These are phyloP conservation scores for Lonchura striata DNA, from an alignment of 2,113 vertebrate species.

Conservation along the genomic window DNA sequence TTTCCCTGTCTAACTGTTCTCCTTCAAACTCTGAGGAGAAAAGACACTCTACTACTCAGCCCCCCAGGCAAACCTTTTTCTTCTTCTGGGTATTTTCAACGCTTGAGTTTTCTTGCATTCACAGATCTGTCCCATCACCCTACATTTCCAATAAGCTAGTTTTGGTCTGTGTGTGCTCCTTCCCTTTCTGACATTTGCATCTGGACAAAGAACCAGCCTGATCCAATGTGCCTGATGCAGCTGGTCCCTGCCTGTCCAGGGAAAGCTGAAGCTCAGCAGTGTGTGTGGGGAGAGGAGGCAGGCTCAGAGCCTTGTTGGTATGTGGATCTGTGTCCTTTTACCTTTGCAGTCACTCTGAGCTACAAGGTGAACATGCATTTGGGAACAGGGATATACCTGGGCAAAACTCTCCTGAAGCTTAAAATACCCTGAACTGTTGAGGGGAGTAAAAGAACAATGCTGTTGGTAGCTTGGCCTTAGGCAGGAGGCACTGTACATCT, in stretches of 20 bases:
- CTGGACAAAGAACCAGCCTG: neutral
- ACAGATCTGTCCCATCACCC: neutral
- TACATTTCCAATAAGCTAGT: neutral
- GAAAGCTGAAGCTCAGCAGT: rapidly evolving
- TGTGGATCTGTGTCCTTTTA: neutral
- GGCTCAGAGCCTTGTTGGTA: neutral
- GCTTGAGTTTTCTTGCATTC: neutral
- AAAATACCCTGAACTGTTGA: neutral
- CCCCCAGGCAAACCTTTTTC: neutral
- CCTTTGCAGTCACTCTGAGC: neutral
- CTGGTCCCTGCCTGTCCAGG: neutral
- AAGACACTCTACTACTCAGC: neutral
- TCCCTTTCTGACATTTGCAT: neutral
- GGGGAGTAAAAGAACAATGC: neutral
- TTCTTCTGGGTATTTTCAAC: neutral
- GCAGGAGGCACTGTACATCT: neutral
- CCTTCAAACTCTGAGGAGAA: neutral
- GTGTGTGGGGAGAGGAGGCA: neutral
- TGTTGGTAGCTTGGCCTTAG: neutral
- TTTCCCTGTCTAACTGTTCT: neutral
- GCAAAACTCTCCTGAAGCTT: neutral
- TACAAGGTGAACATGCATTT: neutral
- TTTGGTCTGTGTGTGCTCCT: neutral
- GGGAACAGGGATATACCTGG: neutral
- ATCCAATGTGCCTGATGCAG: neutral